Conservation (phyloP, 2,797 vertebrate species). For the Sebastes vulpes region DNA sequence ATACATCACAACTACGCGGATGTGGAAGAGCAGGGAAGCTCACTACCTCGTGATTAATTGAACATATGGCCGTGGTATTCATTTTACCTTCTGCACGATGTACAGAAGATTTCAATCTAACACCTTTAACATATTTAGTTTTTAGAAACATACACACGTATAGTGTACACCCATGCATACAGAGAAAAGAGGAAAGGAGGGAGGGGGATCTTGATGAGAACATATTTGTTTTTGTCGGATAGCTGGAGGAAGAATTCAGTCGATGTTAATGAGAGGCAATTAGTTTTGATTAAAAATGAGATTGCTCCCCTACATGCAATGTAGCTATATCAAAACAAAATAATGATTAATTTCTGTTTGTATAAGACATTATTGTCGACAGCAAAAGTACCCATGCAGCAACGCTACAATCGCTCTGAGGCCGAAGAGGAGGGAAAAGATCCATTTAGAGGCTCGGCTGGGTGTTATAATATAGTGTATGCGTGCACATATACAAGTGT, state of each 20-base stretch:
- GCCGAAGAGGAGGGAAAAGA: constrained; percentile 44
- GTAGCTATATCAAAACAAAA: constrained; percentile 74
- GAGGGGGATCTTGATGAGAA: constrained; percentile 57
- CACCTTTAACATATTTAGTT: neutral
- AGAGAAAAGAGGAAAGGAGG: neutral
- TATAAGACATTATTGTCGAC: constrained; percentile 69
- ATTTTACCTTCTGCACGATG: neutral
- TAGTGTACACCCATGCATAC: neutral
- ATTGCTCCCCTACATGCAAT: constrained; percentile 68
- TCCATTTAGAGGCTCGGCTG: constrained; percentile 36
- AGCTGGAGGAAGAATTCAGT: constrained; percentile 75
- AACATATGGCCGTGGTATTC: neutral
- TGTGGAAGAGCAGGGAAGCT: neutral
- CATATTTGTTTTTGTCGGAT: constrained; percentile 79
- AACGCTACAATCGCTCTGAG: constrained; percentile 56
- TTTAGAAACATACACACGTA: neutral
- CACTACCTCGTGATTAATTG: neutral
- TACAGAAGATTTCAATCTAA: neutral
- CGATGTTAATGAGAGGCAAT: constrained; percentile 80
- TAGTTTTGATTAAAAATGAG: constrained; percentile 82
- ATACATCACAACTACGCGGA: neutral
- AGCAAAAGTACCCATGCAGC: constrained; percentile 53
- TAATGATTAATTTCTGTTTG: constrained; percentile 75
- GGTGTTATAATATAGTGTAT: constrained; percentile 20
- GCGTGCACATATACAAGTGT: neutral